Evolutionary conservation across 2,888 invertebrate genomes (phyloP).

Genomic region (Eupithecia abbreviata): DNA sequence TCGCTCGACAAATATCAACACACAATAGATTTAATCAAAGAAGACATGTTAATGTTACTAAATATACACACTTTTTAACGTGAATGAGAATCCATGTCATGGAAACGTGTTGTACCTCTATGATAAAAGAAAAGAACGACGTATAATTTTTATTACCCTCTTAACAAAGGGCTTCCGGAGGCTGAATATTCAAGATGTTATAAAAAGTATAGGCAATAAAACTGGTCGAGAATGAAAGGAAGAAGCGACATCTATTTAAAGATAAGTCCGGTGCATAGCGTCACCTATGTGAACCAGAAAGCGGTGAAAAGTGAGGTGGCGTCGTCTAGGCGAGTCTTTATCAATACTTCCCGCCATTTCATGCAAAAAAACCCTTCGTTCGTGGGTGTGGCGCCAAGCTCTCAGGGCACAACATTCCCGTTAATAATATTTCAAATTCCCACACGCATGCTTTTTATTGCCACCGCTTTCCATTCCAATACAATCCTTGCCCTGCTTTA

Average conservation of each 20-base stretch:
- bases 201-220: slow-evolving; percentile 47
- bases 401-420: slow-evolving; percentile 39
- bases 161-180: slow-evolving; percentile 61
- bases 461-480: slow-evolving; percentile 43
- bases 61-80: neutral
- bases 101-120: neutral
- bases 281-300: slow-evolving; percentile 7
- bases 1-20: slow-evolving; percentile 23
- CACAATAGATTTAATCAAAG: slow-evolving; percentile 27
- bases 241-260: slow-evolving; percentile 40
- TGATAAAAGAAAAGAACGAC: slow-evolving; percentile 28
- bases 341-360: slow-evolving; percentile 34
- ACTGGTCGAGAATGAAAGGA: slow-evolving; percentile 31
- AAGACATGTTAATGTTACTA: slow-evolving; percentile 11
- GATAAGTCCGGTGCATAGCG: slow-evolving; percentile 31
- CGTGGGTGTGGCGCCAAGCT: slow-evolving; percentile 22
- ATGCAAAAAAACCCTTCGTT: slow-evolving; percentile 34
- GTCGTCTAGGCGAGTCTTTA: slow-evolving; percentile 44
- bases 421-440: slow-evolving; percentile 37
- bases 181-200: slow-evolving; percentile 49
- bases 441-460: slow-evolving; percentile 36
- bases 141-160: slow-evolving; percentile 57
- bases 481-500: neutral
- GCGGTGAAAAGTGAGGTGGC: slow-evolving; percentile 30
- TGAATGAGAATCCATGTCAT: slow-evolving; percentile 5